Evolutionary conservation across 2,797 vertebrate species (phyloP).

Genomic region (Sylvia borin): DNA sequence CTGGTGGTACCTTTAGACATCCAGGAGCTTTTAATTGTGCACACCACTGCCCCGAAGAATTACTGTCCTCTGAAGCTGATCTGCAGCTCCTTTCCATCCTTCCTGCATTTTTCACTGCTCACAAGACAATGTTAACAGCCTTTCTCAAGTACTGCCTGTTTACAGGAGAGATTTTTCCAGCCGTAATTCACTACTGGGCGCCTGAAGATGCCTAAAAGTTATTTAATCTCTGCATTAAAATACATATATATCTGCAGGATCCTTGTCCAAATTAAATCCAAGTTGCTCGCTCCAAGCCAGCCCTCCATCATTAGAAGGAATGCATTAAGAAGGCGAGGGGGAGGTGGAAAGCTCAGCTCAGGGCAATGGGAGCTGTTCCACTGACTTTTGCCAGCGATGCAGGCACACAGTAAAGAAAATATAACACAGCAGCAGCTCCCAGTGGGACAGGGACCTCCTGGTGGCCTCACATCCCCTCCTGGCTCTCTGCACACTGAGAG

Average conservation of each 20-base stretch:
- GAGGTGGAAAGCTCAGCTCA: not conserved
- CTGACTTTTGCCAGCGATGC: not conserved
- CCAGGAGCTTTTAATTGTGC: accelerated
- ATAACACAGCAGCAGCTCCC: not conserved
- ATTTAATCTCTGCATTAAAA: slow-evolving; percentile 29
- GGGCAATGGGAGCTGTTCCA: not conserved
- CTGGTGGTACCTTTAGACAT: not conserved
- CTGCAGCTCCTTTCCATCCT: not conserved
- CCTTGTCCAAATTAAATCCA: slow-evolving; percentile 36
- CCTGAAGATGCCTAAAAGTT: not conserved
- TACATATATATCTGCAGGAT: not conserved
- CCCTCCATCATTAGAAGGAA: not conserved
- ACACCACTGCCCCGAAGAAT: not conserved
- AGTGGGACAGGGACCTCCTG: not conserved
- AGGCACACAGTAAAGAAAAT: not conserved
- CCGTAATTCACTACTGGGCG: not conserved
- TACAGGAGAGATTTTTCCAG: slow-evolving; percentile 16
- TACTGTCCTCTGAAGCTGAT: not conserved
- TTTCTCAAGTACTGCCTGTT: not conserved
- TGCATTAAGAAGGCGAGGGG: not conserved
- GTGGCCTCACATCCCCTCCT: not conserved
- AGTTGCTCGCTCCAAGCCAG: not conserved
- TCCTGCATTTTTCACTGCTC: not conserved
- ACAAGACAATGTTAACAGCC: not conserved
- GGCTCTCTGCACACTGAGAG: not conserved